Base-by-base conservation (phyloP, 2,113 vertebrate species). In the Phainopepla nitens region DNA sequence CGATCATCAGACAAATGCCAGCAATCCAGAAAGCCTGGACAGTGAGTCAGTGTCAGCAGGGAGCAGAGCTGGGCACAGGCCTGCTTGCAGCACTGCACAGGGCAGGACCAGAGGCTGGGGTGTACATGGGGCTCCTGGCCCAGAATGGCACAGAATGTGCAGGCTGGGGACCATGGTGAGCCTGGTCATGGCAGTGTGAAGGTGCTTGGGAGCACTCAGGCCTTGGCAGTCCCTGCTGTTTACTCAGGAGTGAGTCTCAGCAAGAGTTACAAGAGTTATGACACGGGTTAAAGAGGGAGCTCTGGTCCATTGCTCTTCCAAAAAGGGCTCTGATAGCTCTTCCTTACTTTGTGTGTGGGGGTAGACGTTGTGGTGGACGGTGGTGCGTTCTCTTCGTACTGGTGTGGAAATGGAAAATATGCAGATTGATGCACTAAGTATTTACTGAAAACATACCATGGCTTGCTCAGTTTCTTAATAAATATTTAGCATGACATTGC, bases 301-400 rank as follows among this genome's bases (percentile, higher is more conserved):
- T 82, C 50, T 31, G 7, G 18, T 45, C 41, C 13, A 27, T 25
- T 50, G 31, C 22, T 25, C 17, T 83, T 79, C 14, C 17, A 41
- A 53, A 80, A 65, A 7, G 41, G 23, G 9, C 11, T 35, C 24
- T 29, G 18, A 11, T 35, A 44, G 11, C 33, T 70, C 19, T 80
- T 53, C 25, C 9, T 41, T 68, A 9, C 17, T 65, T 35, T 4
- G 5, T 31, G 9, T 6, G 6, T 27, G 21, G 7, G 6, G 7
- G 1, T 16, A 15, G 7, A 17, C 3, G 15, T 50, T 65, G 31
- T 65, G 15, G 22, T 73, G 36, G 13, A 39, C 0, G 0, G 1
- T 16, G 11, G 13, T 36, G 51, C 78, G 49, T 49, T 44, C 57
- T 57, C 71, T 85, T 82, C 3, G 1, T 44, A 11, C 45, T 76